Percentiles rank a stretch among this genome's conserved stretches.
phyloP scores from a whole-genome alignment of 2,888 invertebrate species.

The Acanthosoma haemorrhoidale region DNA sequence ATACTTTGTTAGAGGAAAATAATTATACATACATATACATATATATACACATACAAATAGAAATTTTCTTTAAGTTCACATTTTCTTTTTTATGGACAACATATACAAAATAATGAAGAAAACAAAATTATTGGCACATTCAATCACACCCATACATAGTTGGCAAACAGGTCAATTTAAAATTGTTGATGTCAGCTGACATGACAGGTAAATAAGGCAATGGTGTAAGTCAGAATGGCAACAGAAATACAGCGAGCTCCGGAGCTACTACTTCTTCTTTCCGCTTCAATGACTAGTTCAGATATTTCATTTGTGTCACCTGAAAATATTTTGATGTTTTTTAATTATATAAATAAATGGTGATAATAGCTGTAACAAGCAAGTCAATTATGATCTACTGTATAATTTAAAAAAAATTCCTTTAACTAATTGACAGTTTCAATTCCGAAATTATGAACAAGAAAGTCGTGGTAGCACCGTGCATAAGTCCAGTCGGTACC shows the following conservation, averaged over 20 bases:
- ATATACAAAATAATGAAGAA: no score
- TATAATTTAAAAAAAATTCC: no score
- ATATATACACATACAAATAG: background rate
- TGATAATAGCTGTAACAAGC: no score
- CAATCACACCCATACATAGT: background rate
- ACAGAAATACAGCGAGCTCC: background rate
- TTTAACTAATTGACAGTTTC: no score
- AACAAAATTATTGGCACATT: background rate
- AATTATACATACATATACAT: background rate
- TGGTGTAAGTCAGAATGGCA: background rate
- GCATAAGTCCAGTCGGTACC: no score
- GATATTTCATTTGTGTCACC: conserved; percentile 12
- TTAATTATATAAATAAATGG: no score
- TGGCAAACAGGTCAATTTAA: background rate
- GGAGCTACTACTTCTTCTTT: background rate
- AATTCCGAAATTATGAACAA: no score
- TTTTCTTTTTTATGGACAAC: background rate
- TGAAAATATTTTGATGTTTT: background rate
- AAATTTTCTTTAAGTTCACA: background rate
- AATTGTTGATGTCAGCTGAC: background rate
- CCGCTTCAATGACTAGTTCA: background rate
- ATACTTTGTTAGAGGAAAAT: no score
- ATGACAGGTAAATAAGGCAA: background rate
- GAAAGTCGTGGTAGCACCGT: no score
- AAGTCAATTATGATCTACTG: no score